Conservation (phyloP, 2,113 vertebrate genomes). For the Acanthochromis polyacanthus region DNA sequence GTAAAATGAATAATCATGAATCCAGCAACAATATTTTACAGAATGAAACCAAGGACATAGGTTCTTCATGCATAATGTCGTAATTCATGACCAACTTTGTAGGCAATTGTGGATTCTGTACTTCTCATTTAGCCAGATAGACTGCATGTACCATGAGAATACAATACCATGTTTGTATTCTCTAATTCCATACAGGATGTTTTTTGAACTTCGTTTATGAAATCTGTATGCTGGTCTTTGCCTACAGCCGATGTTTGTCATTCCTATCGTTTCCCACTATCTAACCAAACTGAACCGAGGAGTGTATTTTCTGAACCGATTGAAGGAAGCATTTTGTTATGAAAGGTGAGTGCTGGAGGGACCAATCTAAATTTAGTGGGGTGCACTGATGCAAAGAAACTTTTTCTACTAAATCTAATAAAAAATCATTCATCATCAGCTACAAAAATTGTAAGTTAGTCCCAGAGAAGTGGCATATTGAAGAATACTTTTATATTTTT, state of each 20-base stretch:
- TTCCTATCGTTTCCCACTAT: neutral
- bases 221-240: neutral
- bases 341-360: neutral
- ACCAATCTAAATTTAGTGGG: conserved; percentile 1
- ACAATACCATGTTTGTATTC: too few species aligned
- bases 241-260: neutral
- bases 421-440: conserved; percentile 3
- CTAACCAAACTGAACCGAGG: neutral
- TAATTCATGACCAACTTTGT: conserved; percentile 18
- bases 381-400: conserved; percentile 22
- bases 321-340: too few species aligned
- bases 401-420: conserved; percentile 19
- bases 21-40: conserved; percentile 32
- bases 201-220: neutral
- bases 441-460: neutral
- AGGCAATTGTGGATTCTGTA: conserved; percentile 16
- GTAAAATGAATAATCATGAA: conserved; percentile 67
- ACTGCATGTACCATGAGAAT: neutral
- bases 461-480: neutral
- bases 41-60: conserved; percentile 61
- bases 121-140: neutral
- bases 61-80: conserved; percentile 70
- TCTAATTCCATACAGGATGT: neutral
- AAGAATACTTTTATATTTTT: neutral
- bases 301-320: too few species aligned